Percentiles rank a stretch among this genome's conserved stretches.
phyloP scores from a whole-genome alignment of 2,797 vertebrate genomes.

The Champsocephalus esox region DNA sequence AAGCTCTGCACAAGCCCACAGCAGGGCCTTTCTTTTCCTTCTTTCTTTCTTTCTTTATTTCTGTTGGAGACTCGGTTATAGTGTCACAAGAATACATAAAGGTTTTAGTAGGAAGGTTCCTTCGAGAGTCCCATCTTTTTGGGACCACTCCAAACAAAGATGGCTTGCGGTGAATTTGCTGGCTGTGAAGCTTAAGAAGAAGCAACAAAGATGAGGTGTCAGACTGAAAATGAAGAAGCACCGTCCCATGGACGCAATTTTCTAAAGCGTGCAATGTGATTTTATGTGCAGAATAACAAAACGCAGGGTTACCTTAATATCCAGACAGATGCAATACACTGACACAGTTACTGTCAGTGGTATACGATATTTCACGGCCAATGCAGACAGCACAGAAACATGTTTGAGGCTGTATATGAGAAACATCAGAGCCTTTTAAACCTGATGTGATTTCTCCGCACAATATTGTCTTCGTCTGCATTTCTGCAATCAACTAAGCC shows the following conservation, averaged over 20 bases:
- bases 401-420: conserved; percentile 40
- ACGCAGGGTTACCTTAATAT: conserved; percentile 48
- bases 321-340: conserved; percentile 33
- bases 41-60: conserved; percentile 56
- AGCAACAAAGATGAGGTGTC: conserved; percentile 62
- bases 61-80: conserved; percentile 67
- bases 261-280: conserved; percentile 58
- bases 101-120: conserved; percentile 57
- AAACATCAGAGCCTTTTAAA: conserved; percentile 30
- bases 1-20: conserved; percentile 65
- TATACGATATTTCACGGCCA: conserved; percentile 56
- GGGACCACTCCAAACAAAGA: conserved; percentile 62
- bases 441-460: conserved; percentile 15
- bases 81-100: conserved; percentile 71
- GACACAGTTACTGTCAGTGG: conserved; percentile 50
- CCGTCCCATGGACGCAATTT: conserved; percentile 53
- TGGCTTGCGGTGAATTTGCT: conserved; percentile 50
- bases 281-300: conserved; percentile 59
- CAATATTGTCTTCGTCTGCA: background rate
- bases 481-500: conserved; percentile 44
- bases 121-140: conserved; percentile 45
- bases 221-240: conserved; percentile 63
- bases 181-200: conserved; percentile 47
- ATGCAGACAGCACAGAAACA: conserved; percentile 29
- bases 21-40: conserved; percentile 66